These are phyloP conservation scores for Gambusia holbrooki DNA, from an alignment of 2,113 vertebrate genomes.

Conservation along the genomic window DNA sequence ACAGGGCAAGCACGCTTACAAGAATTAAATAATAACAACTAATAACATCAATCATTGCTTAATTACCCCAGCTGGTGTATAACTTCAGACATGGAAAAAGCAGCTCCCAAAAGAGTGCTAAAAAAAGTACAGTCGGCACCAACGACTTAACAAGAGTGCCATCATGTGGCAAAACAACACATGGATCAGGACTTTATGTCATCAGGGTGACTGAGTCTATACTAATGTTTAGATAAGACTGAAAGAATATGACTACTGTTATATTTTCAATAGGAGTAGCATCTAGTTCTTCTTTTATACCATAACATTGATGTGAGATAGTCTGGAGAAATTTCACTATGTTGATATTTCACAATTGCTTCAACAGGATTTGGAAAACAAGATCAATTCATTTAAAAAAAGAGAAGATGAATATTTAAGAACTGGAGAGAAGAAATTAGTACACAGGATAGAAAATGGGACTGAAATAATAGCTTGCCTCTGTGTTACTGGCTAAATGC, in stretches of 20 bases:
- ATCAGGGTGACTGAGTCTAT: background rate
- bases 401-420: background rate
- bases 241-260: background rate
- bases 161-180: constrained; percentile 74
- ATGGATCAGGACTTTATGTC: background rate
- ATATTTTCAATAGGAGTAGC: background rate
- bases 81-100: background rate
- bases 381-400: background rate
- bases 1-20: background rate
- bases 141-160: constrained; percentile 77
- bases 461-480: background rate
- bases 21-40: background rate
- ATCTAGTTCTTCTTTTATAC: background rate
- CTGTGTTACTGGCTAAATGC: background rate
- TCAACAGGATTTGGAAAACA: background rate
- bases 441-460: background rate
- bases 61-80: background rate
- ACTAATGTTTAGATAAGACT: background rate
- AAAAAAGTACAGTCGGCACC: background rate
- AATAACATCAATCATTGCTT: background rate
- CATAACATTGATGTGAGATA: background rate
- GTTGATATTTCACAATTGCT: no score
- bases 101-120: background rate
- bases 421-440: background rate
- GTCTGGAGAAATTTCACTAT: background rate